A percentile compares a stretch with the other conserved stretches of the same genome.
Evolutionary conservation across 2,797 vertebrate species (phyloP).

Genomic region (Danio aesculapii): DNA sequence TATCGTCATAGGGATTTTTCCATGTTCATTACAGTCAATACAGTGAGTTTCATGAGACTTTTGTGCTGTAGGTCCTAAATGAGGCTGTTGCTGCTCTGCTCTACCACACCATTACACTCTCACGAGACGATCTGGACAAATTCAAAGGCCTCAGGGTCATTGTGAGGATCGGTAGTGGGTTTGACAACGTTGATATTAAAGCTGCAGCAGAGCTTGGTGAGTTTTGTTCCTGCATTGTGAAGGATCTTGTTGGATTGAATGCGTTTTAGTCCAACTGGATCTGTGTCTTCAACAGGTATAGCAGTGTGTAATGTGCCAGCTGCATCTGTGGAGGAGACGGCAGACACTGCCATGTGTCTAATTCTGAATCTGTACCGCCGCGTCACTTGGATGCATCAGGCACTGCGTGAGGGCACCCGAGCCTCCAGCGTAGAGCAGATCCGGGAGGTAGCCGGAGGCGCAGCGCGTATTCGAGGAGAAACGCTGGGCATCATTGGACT

Average conservation of each 20-base stretch:
- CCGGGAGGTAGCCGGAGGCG: constrained; percentile 83
- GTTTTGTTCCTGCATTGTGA: constrained; percentile 29
- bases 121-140: constrained; percentile 85
- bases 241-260: not conserved
- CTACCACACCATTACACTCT: constrained; percentile 86
- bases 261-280: not conserved
- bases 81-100: constrained; percentile 86
- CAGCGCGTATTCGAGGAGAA: constrained; percentile 85
- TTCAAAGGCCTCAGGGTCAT: constrained; percentile 86
- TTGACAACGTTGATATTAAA: constrained; percentile 86
- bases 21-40: too few relatives aligned
- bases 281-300: constrained; percentile 71
- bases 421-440: constrained; percentile 84
- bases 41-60: not conserved
- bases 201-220: constrained; percentile 84
- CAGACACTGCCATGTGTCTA: constrained; percentile 84
- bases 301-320: constrained; percentile 86
- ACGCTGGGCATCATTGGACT: constrained; percentile 86
- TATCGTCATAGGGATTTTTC: constrained; percentile 46
- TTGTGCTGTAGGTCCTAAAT: constrained; percentile 80
- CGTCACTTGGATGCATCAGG: constrained; percentile 85
- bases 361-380: constrained; percentile 85
- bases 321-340: constrained; percentile 85
- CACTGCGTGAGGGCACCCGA: constrained; percentile 82
- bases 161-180: constrained; percentile 85